Base-by-base conservation (phyloP, 2,113 vertebrate species). In the Cricetomys ansorgei region DNA sequence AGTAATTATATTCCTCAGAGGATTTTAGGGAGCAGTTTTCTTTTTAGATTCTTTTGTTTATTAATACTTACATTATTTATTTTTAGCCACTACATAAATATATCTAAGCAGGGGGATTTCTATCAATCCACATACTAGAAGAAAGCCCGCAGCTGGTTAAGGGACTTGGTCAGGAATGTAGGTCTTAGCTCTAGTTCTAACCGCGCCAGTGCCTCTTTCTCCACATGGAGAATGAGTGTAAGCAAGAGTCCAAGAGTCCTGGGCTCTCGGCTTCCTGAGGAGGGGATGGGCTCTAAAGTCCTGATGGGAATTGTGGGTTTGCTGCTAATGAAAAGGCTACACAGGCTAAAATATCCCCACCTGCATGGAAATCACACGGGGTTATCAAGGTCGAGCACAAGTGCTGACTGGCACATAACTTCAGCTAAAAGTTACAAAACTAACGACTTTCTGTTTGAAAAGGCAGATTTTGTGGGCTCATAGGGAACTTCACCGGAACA, bases 381-480 rank as follows among this genome's bases (percentile, higher is more conserved):
- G 12, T 72, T 72, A 85, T 72, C 43, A 43, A 34, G 37, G 17
- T 64, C 69, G 27, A 94, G 64, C 27, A 89, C 65, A 73, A 92
- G 76, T 25, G 84, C 65, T 77, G 17, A 53, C 1, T 90, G 70
- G 81, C 45, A 94, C 31, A 91, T 43, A 75, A 92, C 23, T 91
- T 95, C 48, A 88, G 67, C 53, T 92, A 76, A 96, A 96, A 94
- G 62, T 40, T 48, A 50, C 75, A 90, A 89, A 59, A 73, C 53
- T 25, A 64, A 93, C 57, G 89, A 57, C 13, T 81, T 95, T 86
- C 70, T 40, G 34, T 93, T 73, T 93, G 48, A 88, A 94, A 92
- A 92, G 45, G 72, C 21, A 91, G 65, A 65, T 11, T 84, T 45
- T n/a, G 70, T n/a, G 70, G 37, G 55, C 12, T 75, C 4, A 65